Base-by-base conservation (phyloP, 2,888 invertebrate species). In the Synergus laeviventris region DNA sequence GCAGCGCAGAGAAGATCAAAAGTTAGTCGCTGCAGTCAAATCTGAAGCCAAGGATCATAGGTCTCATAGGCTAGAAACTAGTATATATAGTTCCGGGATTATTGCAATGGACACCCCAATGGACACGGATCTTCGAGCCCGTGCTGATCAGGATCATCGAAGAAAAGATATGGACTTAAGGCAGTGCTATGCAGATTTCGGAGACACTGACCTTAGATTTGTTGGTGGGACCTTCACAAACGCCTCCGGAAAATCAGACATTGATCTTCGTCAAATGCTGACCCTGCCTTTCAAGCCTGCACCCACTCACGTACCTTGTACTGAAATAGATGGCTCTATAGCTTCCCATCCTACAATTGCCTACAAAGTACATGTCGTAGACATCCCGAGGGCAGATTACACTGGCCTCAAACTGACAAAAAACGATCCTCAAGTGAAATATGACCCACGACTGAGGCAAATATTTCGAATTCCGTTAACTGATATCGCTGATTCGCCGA, bases 321-420 rank as follows among this genome's bases (percentile, higher is more conserved):
- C 95, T 0, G 97, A 97, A 92, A 97, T 97, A 79, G 96, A 97
- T 87, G 97, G 95, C 11, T 96, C 96, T 54, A 93, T 96, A 62
- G 94, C 94, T 74, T 95, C 95, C 60, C 97, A 97, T 89, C 94
- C 94, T 0, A 95, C 95, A 0, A 94, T 97, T 74, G 84, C 91
- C 0, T 97, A 95, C 92, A 94, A 94, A 88, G 92, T 94, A 8
- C 87, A 89, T 60, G 86, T 91, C 16, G 90, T 96, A 75, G 94
- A 94, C 76, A 94, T 96, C 86, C 95, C 95, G 0, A 92, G 94
- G 56, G 95, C 96, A 0, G 95, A 95, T 87, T 96, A 96, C 87
- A 94, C 94, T 0, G 95, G 95, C 79, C 92, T 96, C 74, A 94
- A 95, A 85, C 92, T 95, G 76, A 94, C 93, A 83, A 94, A 94